These are phyloP conservation scores for Melipona quadrifasciata DNA, from an alignment of 1,140 invertebrate genomes.

Conservation along the genomic window DNA sequence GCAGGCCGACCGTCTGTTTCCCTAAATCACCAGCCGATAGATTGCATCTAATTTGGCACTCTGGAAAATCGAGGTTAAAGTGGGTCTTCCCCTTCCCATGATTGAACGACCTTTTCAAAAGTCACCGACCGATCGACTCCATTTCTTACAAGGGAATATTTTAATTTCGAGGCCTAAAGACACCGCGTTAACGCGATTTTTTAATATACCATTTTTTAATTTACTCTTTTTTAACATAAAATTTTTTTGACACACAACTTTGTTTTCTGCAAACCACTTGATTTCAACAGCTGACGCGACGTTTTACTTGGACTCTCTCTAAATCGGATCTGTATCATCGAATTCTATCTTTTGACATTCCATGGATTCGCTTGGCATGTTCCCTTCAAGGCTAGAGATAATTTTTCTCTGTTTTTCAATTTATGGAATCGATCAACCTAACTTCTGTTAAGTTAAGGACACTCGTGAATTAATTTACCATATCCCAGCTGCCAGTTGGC, in stretches of 20 bases:
- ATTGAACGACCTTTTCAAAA: background rate
- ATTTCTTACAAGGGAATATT: background rate
- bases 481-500: slow-evolving; percentile 86
- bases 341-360: no score
- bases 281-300: background rate
- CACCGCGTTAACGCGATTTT: no score
- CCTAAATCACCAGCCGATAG: slow-evolving; percentile 74
- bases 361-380: no score
- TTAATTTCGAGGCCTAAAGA: no score
- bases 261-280: background rate
- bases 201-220: no score
- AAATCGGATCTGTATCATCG: no score
- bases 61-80: slow-evolving; percentile 48
- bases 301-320: no score
- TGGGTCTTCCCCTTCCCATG: no score
- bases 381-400: no score
- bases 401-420: background rate
- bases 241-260: no score
- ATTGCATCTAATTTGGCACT: slow-evolving; percentile 74
- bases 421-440: background rate
- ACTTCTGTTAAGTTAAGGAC: background rate
- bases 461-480: slow-evolving; percentile 77
- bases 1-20: slow-evolving; percentile 82
- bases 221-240: no score
- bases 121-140: background rate